Conservation (phyloP, 2,797 vertebrate species). For the Rhinoraja longicauda region DNA sequence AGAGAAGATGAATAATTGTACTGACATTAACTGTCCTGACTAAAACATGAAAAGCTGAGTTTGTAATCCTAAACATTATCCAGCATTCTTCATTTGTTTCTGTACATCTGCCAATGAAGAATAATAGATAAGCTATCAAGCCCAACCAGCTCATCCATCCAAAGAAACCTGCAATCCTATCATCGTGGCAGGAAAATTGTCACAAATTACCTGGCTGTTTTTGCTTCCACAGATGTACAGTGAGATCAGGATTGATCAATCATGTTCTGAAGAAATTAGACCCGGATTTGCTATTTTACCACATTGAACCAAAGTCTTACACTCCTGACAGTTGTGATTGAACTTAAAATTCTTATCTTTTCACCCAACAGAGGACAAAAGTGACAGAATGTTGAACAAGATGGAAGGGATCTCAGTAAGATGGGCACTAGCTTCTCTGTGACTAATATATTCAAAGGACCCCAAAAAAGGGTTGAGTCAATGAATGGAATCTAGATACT, state of each 20-base stretch:
- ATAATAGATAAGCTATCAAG: not conserved
- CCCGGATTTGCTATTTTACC: not conserved
- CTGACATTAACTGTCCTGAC: not conserved
- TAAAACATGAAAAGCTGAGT: not conserved
- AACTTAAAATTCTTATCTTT: not conserved
- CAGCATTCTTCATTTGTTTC: not conserved
- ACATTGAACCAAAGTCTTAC: not conserved
- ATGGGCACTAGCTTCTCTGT: not conserved
- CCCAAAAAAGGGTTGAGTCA: not conserved
- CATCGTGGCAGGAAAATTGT: not conserved
- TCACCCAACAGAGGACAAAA: not conserved
- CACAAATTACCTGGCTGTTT: not conserved
- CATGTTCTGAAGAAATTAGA: not conserved
- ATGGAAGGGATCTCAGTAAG: not conserved
- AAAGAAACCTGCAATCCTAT: not conserved
- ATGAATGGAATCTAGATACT: not conserved
- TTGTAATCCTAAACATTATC: not conserved
- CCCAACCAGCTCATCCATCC: not conserved
- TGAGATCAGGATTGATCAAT: not conserved
- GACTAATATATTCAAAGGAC: not conserved
- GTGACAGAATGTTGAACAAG: not conserved
- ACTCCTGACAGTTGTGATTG: not conserved
- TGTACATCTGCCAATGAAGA: not conserved
- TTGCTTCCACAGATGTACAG: not conserved
- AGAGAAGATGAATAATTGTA: not conserved